phyloP scores from a whole-genome alignment of 2,888 invertebrate genomes.

The Cosmorhoe ocellata region DNA sequence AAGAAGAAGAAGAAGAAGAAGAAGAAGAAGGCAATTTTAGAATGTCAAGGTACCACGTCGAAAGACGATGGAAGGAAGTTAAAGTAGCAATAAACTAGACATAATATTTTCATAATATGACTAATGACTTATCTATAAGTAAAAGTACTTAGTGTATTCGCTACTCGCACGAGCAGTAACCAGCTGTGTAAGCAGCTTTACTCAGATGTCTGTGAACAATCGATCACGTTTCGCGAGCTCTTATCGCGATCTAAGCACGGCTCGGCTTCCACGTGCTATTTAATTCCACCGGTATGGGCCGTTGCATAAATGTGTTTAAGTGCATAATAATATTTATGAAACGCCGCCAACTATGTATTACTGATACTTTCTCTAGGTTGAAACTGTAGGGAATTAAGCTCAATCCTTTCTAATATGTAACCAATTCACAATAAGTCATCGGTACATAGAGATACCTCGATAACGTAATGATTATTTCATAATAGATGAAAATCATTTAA shows the following conservation, averaged over 20 bases:
- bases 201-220: slow-evolving; percentile 49
- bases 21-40: no score
- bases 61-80: no score
- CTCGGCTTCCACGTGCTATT: slow-evolving; percentile 58
- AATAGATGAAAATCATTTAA: slow-evolving; percentile 32
- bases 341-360: slow-evolving; percentile 38
- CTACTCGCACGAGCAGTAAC: slow-evolving; percentile 1
- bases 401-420: slow-evolving; percentile 20
- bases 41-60: no score
- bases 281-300: slow-evolving; percentile 35
- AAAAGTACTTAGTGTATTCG: neutral
- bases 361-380: slow-evolving; percentile 41
- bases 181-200: slow-evolving; percentile 18
- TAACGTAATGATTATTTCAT: slow-evolving; percentile 23
- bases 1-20: no score
- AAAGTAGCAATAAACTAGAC: no score
- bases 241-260: slow-evolving; percentile 57
- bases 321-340: slow-evolving; percentile 43
- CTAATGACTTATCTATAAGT: no score
- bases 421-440: slow-evolving; percentile 11
- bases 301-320: slow-evolving; percentile 51
- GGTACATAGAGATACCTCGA: slow-evolving; percentile 9
- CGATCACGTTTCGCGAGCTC: slow-evolving; percentile 55
- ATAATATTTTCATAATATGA: no score
- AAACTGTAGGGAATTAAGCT: slow-evolving; percentile 27